Percentiles rank a stretch among this genome's conserved stretches.
These are phyloP conservation scores for Calliopsis andreniformis DNA, from an alignment of 1,140 invertebrate species.

Conservation along the genomic window DNA sequence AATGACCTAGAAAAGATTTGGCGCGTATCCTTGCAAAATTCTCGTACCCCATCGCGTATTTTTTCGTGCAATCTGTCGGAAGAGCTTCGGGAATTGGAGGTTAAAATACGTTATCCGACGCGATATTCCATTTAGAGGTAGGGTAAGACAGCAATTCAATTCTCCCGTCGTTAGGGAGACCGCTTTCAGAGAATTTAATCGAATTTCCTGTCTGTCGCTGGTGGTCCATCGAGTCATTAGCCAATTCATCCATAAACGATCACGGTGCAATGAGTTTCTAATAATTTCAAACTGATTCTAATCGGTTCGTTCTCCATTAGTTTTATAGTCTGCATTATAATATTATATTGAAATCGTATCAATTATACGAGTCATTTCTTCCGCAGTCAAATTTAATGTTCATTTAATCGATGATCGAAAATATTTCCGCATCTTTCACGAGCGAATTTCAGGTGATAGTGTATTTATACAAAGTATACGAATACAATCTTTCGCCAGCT, in stretches of 20 bases:
- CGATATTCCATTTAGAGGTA: not conserved
- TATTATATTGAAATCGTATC: not conserved
- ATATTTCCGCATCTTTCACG: not conserved
- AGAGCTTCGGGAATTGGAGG: slow-evolving; percentile 8
- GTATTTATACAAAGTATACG: too few species aligned
- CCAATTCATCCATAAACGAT: not conserved
- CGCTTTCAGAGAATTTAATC: not conserved
- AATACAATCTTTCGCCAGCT: too few species aligned
- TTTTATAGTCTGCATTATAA: not conserved
- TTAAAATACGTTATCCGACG: slow-evolving; percentile 21
- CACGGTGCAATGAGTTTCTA: not conserved
- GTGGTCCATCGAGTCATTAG: slow-evolving; percentile 3
- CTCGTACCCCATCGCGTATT: not conserved
- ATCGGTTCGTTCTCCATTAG: not conserved
- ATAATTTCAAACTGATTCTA: not conserved
- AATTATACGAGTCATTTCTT: not conserved
- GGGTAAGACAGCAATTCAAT: not conserved
- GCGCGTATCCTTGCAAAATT: slow-evolving; percentile 45
- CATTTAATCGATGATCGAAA: not conserved
- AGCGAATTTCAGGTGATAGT: too few species aligned
- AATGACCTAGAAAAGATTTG: slow-evolving; percentile 59
- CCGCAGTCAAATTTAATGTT: not conserved
- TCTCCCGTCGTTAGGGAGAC: slow-evolving; percentile 8
- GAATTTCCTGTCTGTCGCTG: not conserved
- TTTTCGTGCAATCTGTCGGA: not conserved